Conservation (phyloP, 2,888 invertebrate species). For the Thysanoteuthis rhombus region DNA sequence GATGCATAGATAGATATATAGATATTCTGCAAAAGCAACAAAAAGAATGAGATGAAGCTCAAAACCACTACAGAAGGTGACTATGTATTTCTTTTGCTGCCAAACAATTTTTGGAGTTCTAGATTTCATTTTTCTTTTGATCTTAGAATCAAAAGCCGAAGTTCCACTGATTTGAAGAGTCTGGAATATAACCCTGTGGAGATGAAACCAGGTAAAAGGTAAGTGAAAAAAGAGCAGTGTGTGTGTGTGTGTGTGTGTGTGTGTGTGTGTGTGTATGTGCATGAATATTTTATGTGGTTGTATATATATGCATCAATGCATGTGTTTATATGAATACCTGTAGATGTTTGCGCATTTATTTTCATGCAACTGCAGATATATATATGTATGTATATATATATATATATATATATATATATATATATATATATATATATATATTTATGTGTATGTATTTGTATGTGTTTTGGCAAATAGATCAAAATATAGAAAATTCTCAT, state of each 20-base stretch:
- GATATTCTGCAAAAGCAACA: no score
- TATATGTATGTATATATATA: neutral
- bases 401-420: neutral
- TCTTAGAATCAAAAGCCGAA: slow-evolving; percentile 12
- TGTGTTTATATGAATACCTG: neutral
- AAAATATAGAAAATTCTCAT: neutral
- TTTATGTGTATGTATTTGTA: neutral
- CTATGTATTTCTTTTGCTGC: no score
- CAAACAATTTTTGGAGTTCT: no score
- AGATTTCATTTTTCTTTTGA: neutral
- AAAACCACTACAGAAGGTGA: no score
- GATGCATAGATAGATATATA: no score
- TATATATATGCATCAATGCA: no score
- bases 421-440: neutral
- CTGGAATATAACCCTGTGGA: neutral
- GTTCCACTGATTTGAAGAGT: neutral
- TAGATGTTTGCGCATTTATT: neutral
- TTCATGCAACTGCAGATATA: neutral
- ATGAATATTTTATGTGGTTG: no score
- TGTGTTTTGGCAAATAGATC: neutral
- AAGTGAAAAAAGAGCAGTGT: neutral
- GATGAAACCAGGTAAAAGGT: neutral
- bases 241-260: no score
- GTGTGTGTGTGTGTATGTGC: no score
- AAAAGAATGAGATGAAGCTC: no score